Evolutionary conservation across 2,113 vertebrate species (phyloP), one percentile per base, ranked within the genome.

Genomic region (Gadus macrocephalus): DNA sequence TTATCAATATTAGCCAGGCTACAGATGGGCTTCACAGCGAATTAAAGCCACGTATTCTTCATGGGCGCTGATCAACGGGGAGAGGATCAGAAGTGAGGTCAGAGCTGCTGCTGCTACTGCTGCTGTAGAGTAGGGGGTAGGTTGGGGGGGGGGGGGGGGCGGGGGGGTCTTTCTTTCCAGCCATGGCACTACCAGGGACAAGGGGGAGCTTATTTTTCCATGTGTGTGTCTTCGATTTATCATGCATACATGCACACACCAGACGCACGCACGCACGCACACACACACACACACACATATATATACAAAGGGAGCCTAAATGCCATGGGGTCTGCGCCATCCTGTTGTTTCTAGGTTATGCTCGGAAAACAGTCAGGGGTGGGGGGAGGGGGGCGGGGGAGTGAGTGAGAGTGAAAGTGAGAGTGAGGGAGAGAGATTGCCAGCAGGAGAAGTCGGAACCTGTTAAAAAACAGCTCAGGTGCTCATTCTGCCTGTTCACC

Each of bases 21-120:
- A 68, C 71, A 71, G 62, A 75, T 62, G 69, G 75, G 72, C 73
- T 76, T 79, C 77, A 70, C 70, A 76, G 73, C 67, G 53, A 62
- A 67, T 77, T 20, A 42, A 64, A 66, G 56, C 56, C 35, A 56
- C 1, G 28, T 70, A 62, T 76, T 76, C 72, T 76, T 73, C 72
- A 71, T 71, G 56, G 35, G 73, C 74, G 76, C 65, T 70, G 72
- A 66, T 70, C 42, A 14, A 72, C 68, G 35, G 58, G 28, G 63
- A 42, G 35, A 28, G 16, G 64, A 67, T 74, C 63, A 72, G 38
- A 69, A 71, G 69, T 56, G 64, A 74, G 63, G 75, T 79, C 64
- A 53, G 9, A 12, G 31, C 70, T 62, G 63, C 58, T 53, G 22
- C 17, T 61, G 59, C n/a, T 61, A 67, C n/a, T 49, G 42, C 42